Evolutionary conservation across 1,140 invertebrate species (phyloP).

Genomic region (Agrilus planipennis): DNA sequence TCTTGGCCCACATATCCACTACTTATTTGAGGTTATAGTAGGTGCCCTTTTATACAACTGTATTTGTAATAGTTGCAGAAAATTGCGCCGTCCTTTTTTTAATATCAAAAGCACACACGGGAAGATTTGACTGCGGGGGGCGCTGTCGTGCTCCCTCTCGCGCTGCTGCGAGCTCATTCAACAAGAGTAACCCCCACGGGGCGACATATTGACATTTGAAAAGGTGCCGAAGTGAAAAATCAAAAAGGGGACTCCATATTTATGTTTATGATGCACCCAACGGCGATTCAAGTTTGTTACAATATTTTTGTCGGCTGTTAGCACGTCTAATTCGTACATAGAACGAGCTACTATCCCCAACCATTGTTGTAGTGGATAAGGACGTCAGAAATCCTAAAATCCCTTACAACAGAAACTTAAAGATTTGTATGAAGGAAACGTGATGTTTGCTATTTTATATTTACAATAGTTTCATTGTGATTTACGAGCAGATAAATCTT

Average conservation of each 20-base stretch:
- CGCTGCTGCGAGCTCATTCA: slow-evolving; percentile 13
- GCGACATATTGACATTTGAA: slow-evolving; percentile 25
- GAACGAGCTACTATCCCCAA: no score
- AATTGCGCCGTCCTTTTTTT: not conserved
- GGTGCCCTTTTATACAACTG: no score
- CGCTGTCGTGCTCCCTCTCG: slow-evolving; percentile 9
- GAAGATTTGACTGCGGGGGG: slow-evolving; percentile 12
- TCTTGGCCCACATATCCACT: no score
- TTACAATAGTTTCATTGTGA: no score
- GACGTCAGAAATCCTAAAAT: no score
- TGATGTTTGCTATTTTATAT: no score
- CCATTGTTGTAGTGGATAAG: no score
- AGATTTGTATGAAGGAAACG: no score
- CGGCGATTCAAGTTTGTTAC: slow-evolving; percentile 31
- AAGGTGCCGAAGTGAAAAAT: slow-evolving; percentile 34
- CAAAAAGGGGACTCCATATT: slow-evolving; percentile 29
- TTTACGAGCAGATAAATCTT: no score
- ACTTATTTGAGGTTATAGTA: no score
- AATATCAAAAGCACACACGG: slow-evolving; percentile 11
- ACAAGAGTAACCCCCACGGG: slow-evolving; percentile 25
- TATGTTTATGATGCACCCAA: slow-evolving; percentile 32
- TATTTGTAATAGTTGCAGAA: not conserved
- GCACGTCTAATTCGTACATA: no score
- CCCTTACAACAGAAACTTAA: no score
- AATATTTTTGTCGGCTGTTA: slow-evolving; percentile 23